Evolutionary conservation across 2,113 vertebrate species (phyloP).

Genomic region (Pteronura brasiliensis): DNA sequence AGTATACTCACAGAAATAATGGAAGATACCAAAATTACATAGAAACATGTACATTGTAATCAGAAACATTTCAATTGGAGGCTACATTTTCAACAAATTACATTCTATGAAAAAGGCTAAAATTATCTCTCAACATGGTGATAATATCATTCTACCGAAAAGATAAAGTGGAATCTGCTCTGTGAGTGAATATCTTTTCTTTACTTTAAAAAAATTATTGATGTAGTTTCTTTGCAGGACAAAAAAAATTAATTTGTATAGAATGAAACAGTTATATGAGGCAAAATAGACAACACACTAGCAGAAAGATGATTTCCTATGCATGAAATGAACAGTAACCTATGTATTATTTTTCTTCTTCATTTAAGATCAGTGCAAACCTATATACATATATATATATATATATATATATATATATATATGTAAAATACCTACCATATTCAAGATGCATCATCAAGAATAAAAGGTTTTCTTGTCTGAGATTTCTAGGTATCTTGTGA

Average conservation of each 20-base stretch:
- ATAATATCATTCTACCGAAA: constrained; percentile 53
- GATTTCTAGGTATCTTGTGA: not conserved
- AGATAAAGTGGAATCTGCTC: constrained; percentile 9
- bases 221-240: constrained; percentile 30
- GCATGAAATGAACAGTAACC: not conserved
- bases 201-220: not conserved
- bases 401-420: no score
- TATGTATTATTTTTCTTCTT: constrained; percentile 3
- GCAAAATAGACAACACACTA: not conserved
- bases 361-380: not conserved
- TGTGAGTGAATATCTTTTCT: not conserved
- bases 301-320: constrained; percentile 15
- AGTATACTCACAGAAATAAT: constrained; percentile 59
- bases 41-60: not conserved
- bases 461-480: not conserved
- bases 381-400: not conserved
- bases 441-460: not conserved
- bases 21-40: constrained; percentile 52
- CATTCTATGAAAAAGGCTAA: constrained; percentile 46
- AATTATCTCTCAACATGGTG: constrained; percentile 21
- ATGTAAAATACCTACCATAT: not conserved
- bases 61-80: constrained; percentile 37
- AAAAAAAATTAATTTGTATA: not conserved
- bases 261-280: constrained; percentile 28
- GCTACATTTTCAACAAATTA: constrained; percentile 13